phyloP scores from a whole-genome alignment of 2,888 invertebrate species.

The Nycteola revayana region DNA sequence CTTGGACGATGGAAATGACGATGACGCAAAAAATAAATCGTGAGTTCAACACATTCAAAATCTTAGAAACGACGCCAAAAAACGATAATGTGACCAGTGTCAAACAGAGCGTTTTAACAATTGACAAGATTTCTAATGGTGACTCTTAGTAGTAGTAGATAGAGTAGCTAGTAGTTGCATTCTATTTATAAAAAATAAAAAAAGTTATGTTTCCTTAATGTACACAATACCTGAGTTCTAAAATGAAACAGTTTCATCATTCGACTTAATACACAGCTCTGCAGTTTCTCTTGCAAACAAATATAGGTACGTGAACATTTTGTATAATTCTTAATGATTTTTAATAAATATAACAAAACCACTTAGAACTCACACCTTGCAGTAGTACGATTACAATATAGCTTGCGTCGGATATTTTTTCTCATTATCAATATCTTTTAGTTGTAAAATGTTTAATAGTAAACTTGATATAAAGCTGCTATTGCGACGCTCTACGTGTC shows the following conservation, averaged over 20 bases:
- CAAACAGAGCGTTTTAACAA: conserved; percentile 31
- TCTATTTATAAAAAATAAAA: no score
- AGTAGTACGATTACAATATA: no score
- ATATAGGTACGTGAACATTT: no score
- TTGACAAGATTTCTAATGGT: conserved; percentile 13
- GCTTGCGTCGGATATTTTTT: no score
- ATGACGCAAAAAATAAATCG: conserved; percentile 66
- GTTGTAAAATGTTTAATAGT: conserved; percentile 24
- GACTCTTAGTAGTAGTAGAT: conserved; percentile 9
- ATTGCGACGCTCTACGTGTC: conserved; percentile 60
- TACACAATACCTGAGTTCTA: no score
- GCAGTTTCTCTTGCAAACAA: no score
- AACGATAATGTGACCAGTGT: conserved; percentile 44
- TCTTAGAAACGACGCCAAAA: conserved; percentile 44
- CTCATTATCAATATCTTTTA: conserved; percentile 8
- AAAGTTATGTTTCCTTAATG: no score
- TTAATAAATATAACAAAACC: no score
- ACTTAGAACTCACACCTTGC: no score
- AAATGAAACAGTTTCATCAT: no score
- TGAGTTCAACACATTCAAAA: conserved; percentile 62
- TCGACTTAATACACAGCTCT: no score
- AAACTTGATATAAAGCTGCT: conserved; percentile 44
- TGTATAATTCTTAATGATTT: no score
- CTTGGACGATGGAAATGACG: conserved; percentile 51
- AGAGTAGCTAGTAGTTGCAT: conserved; percentile 9